Evolutionary conservation across 2,888 invertebrate genomes (phyloP), one percentile per base, ranked within the genome.

Genomic region (Luperina nickerlii): DNA sequence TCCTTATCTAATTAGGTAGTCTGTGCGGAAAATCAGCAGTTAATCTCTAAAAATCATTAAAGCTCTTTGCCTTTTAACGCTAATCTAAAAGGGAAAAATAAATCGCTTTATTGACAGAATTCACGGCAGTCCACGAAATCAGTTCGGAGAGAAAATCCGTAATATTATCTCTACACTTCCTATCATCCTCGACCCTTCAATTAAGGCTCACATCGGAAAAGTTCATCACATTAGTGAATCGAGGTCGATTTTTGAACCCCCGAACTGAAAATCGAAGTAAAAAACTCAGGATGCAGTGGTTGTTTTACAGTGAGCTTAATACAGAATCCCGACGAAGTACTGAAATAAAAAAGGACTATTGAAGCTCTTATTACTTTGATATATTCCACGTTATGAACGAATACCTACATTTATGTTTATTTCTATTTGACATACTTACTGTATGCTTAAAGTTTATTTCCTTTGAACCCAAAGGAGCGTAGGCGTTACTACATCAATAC

Each of bases 161-260:
- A 77, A 81, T 77, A 81, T 85, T 74, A 78, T 24, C 57, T 84
- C 84, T 67, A 15, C 51, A 66, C 68, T 69, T 75, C 62, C 66
- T 45, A 78, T 75, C 80, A 67, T 69, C 42, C 69, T 51, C 66
- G 57, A 68, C 42, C 79, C 81, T 76, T 81, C 72, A 79, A 90
- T 88, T 89, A 79, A 78, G 78, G 81, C 68, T 74, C 65, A 78
- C 79, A 74, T 83, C 82, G 78, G 70, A 81, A 75, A 88, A 88
- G 74, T 79, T 88, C 90, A 88, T 90, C 73, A 83, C 87, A 88
- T 90, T 89, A 86, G 70, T 74, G 68, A 79, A 81, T 71, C 79
- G 45, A 78, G 70, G 79, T 78, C 67, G 86, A 79, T 88, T 85
- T 89, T 83, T 75, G 66, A 80, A 79, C 63, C 74, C 38, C 69